These are phyloP conservation scores for Pterocles orientalis DNA, from an alignment of 2,113 vertebrate species.

Conservation along the genomic window DNA sequence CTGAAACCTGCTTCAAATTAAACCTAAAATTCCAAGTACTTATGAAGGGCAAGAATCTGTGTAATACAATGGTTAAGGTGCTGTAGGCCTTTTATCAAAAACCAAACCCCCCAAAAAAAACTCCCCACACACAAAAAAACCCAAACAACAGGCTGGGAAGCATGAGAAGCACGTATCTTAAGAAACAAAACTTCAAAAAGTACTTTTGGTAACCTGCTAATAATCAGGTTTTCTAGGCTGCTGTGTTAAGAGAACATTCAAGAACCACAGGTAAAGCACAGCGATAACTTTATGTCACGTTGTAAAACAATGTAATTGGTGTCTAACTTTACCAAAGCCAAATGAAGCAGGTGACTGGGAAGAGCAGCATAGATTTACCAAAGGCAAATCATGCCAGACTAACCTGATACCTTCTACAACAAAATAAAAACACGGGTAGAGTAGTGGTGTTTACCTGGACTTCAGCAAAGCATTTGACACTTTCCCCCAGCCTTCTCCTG, in stretches of 20 bases:
- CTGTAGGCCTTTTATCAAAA: background rate
- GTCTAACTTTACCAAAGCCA: background rate
- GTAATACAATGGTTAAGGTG: background rate
- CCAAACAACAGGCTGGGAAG: background rate
- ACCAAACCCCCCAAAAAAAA: background rate
- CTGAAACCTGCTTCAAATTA: background rate
- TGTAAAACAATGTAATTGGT: background rate
- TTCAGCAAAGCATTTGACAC: background rate
- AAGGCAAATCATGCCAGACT: background rate
- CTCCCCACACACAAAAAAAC: background rate
- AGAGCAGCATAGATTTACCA: background rate
- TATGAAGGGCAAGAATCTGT: background rate
- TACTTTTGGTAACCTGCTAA: background rate
- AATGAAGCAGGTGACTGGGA: rapidly evolving
- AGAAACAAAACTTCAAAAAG: background rate
- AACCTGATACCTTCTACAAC: background rate
- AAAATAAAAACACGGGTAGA: rapidly evolving
- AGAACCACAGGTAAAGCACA: background rate
- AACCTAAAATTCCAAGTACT: background rate
- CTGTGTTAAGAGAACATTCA: background rate
- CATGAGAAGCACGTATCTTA: background rate
- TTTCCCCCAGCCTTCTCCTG: too few species aligned
- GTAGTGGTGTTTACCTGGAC: background rate
- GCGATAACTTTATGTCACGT: rapidly evolving
- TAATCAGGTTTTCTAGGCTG: background rate